A percentile compares a stretch with the other conserved stretches of the same genome.
Conservation (phyloP, 2,113 vertebrate genomes). For the human (Homo sapiens) region GRCh38 chr21:38822501-38823000, state of each 20-base stretch:
- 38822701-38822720: constrained; percentile 98
- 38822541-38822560: rapidly evolving
- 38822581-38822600: rapidly evolving
- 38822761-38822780: constrained; percentile 95
- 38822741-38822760: constrained; percentile 95
- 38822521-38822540: neutral
- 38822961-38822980: constrained; percentile 62
- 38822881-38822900: constrained; percentile 86
- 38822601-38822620: rapidly evolving
- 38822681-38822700: constrained; percentile 92
- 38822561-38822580: rapidly evolving
- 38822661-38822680: constrained; percentile 82
- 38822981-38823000: constrained; percentile 2
- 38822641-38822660: rapidly evolving
- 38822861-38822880: constrained; percentile 91
- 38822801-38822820: constrained; percentile 93
- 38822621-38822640: rapidly evolving
- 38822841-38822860: constrained; percentile 91
- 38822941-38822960: neutral
- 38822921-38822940: constrained; percentile 43
- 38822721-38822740: constrained; percentile 92
- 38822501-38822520: neutral
- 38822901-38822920: neutral
- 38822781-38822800: constrained; percentile 93
- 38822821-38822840: constrained; percentile 90